Evolutionary conservation across 2,797 vertebrate genomes (phyloP).

Genomic region (Tauraco hartlaubi): DNA sequence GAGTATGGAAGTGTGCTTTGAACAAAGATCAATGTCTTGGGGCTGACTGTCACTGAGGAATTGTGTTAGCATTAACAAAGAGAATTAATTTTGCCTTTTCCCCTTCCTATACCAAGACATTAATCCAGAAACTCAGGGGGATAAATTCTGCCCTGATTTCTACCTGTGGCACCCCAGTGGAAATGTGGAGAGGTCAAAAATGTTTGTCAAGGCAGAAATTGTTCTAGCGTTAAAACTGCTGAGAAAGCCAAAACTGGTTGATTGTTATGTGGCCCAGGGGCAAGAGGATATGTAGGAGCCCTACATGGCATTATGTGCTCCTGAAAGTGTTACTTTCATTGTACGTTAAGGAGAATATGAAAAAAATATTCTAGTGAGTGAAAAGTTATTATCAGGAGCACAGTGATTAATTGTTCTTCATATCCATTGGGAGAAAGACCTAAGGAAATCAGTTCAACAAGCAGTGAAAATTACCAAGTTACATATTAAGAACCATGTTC

Average conservation of each 20-base stretch:
- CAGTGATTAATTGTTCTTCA: conserved; percentile 65
- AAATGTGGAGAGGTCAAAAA: conserved; percentile 32
- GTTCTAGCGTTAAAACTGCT: background rate
- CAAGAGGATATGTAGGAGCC: background rate
- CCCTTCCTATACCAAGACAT: background rate
- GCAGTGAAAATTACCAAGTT: conserved; percentile 17
- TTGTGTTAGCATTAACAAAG: conserved; percentile 1
- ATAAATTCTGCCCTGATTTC: conserved; percentile 62
- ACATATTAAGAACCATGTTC: background rate
- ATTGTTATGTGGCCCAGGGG: background rate
- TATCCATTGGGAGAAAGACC: conserved; percentile 34
- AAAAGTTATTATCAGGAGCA: conserved; percentile 30
- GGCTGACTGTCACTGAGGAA: conserved; percentile 10
- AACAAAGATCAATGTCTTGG: background rate
- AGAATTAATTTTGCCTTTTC: conserved; percentile 69
- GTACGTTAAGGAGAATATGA: background rate
- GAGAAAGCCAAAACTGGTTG: background rate
- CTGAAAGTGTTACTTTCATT: background rate
- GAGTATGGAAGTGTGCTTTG: background rate
- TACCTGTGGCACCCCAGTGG: conserved; percentile 42
- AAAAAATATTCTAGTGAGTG: background rate
- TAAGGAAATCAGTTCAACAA: conserved; percentile 41
- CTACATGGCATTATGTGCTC: background rate
- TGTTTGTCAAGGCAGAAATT: conserved; percentile 30
- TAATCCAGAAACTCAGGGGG: conserved; percentile 33